phyloP scores from a whole-genome alignment of 2,888 invertebrate genomes.

The Sycophila texana region DNA sequence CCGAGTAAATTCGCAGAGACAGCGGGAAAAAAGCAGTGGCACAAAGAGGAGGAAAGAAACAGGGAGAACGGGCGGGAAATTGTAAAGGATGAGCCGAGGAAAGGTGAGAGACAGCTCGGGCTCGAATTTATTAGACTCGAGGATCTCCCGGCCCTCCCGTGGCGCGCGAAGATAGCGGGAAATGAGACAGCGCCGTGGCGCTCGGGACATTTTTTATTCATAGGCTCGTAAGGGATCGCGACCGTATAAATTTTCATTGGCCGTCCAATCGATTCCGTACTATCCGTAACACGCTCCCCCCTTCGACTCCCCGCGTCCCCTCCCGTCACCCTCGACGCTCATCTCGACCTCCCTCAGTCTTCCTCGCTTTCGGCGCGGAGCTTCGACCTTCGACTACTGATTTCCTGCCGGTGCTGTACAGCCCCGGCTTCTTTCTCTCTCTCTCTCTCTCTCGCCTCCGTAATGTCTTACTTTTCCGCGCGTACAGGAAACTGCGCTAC shows the following conservation, averaged over 20 bases:
- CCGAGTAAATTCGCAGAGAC: background rate
- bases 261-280: slow-evolving; percentile 50
- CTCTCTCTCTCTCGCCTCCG: slow-evolving; percentile 1
- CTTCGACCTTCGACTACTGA: slow-evolving; percentile 40
- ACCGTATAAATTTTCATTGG: slow-evolving; percentile 56
- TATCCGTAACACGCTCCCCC: background rate
- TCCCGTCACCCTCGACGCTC: background rate
- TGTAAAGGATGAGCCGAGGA: slow-evolving; percentile 47
- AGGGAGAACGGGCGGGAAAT: slow-evolving; percentile 30
- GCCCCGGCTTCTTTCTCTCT: background rate
- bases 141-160: background rate
- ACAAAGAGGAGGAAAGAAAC: background rate
- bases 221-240: slow-evolving; percentile 52
- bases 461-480: slow-evolving; percentile 32
- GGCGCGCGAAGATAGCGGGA: background rate
- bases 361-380: background rate
- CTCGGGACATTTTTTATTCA: slow-evolving; percentile 55
- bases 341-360: no score
- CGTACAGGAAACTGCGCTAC: slow-evolving; percentile 2
- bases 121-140: slow-evolving; percentile 47
- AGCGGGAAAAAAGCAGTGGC: background rate
- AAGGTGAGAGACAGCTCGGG: slow-evolving; percentile 46
- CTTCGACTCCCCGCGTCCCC: background rate
- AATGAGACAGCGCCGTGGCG: background rate
- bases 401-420: slow-evolving; percentile 13